Evolutionary conservation across 1,140 invertebrate species (phyloP).

Genomic region (Phocides pigmalion): DNA sequence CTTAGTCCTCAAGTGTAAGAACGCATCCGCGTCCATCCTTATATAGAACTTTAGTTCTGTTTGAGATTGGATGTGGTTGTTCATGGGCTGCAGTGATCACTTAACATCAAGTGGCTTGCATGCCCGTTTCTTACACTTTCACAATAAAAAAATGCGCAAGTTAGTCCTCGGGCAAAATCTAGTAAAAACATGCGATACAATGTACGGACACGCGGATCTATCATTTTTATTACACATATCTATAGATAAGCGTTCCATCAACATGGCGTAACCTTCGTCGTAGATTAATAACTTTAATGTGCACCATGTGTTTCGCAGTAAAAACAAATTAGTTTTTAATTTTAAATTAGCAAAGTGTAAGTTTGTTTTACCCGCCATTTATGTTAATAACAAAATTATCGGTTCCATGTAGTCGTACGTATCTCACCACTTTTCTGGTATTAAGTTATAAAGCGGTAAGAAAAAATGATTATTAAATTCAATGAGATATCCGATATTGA

Average conservation of each 20-base stretch:
- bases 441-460: slow-evolving; percentile 39
- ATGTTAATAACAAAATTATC: slow-evolving; percentile 43
- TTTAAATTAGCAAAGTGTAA: slow-evolving; percentile 3
- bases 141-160: too few species aligned
- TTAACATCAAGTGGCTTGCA: too few species aligned
- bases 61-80: too few species aligned
- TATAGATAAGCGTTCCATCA: background rate
- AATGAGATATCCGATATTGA: slow-evolving; percentile 26
- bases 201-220: too few species aligned
- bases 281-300: slow-evolving; percentile 2
- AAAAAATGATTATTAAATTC: slow-evolving; percentile 31
- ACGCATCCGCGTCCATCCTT: too few species aligned
- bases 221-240: too few species aligned
- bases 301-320: background rate
- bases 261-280: background rate
- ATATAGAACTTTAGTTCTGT: too few species aligned
- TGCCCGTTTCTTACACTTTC: too few species aligned
- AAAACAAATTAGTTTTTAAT: slow-evolving; percentile 29
- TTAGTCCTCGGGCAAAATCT: too few species aligned
- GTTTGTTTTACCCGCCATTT: slow-evolving; percentile 39
- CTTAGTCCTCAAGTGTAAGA: too few species aligned
- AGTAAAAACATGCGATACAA: too few species aligned
- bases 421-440: slow-evolving; percentile 11
- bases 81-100: too few species aligned
- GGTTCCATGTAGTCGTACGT: slow-evolving; percentile 1